Evolutionary conservation across 2,888 invertebrate genomes (phyloP).

Genomic region (Morpho achilles): DNA sequence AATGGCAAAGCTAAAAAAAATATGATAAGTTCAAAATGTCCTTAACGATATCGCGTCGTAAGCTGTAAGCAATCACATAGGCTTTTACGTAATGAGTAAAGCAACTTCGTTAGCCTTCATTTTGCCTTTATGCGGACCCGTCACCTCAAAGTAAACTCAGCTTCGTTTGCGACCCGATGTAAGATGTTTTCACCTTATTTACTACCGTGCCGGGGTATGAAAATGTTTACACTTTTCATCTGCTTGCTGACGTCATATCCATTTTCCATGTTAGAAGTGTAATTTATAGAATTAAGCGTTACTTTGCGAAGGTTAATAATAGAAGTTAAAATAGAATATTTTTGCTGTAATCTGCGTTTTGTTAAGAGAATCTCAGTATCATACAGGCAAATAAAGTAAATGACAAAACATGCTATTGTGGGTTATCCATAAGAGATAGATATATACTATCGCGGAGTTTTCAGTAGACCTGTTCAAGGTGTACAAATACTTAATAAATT

Average conservation of each 20-base stretch:
- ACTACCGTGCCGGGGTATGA: conserved; percentile 13
- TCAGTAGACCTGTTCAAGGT: too few relatives aligned
- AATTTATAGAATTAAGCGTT: too few relatives aligned
- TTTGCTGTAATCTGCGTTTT: too few relatives aligned
- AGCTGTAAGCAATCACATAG: conserved; percentile 10
- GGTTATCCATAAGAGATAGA: too few relatives aligned
- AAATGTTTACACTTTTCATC: conserved; percentile 10
- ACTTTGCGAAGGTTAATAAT: too few relatives aligned
- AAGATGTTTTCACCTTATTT: conserved; percentile 19
- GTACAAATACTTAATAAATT: too few relatives aligned
- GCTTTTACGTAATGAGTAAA: conserved; percentile 30
- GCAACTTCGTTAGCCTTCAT: conserved; percentile 25
- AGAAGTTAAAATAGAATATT: too few relatives aligned
- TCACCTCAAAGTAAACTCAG: conserved; percentile 24
- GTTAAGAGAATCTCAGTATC: too few relatives aligned
- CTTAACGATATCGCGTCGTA: conserved; percentile 13
- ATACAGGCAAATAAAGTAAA: too few relatives aligned
- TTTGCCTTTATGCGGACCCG: conserved; percentile 22
- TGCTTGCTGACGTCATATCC: not conserved
- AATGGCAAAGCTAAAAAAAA: too few relatives aligned
- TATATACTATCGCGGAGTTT: too few relatives aligned
- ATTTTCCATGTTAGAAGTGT: not conserved
- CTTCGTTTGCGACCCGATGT: conserved; percentile 9
- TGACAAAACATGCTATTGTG: too few relatives aligned
- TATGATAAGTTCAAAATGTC: not conserved